These are phyloP conservation scores for Diploscapter pachys DNA, from an alignment of 1,140 invertebrate genomes.

Conservation along the genomic window DNA sequence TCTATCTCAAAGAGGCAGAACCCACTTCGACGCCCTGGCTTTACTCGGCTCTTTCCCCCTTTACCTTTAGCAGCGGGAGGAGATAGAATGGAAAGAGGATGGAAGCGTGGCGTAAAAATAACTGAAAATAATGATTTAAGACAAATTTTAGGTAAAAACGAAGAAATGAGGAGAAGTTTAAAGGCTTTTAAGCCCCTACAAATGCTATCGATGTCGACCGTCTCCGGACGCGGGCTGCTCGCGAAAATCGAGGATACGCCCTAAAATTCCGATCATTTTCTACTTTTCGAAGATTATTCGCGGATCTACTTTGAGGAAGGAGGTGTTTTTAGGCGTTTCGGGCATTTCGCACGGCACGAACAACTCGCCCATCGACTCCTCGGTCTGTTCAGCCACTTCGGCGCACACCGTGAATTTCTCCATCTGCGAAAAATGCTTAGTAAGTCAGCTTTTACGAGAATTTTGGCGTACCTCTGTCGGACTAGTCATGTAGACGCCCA, in stretches of 20 bases:
- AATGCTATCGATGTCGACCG: slow-evolving; percentile 50
- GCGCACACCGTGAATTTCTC: slow-evolving; percentile 58
- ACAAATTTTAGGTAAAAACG: too few relatives aligned
- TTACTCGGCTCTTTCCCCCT: too few relatives aligned
- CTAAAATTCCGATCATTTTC: neutral
- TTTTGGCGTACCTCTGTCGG: slow-evolving; percentile 39
- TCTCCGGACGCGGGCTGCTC: slow-evolving; percentile 30
- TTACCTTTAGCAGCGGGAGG: too few relatives aligned
- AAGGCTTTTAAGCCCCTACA: slow-evolving; percentile 40
- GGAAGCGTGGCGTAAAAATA: too few relatives aligned
- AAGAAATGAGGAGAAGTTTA: too few relatives aligned
- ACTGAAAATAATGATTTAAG: too few relatives aligned
- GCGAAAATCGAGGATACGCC: slow-evolving; percentile 54
- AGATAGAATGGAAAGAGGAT: too few relatives aligned
- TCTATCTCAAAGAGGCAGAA: too few relatives aligned
- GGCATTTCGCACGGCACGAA: slow-evolving; percentile 58
- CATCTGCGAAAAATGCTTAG: slow-evolving; percentile 7
- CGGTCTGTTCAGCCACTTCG: slow-evolving; percentile 48
- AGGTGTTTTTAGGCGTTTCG: slow-evolving; percentile 50
- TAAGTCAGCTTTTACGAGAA: too few relatives aligned
- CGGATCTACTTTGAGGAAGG: slow-evolving; percentile 41
- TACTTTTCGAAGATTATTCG: too few relatives aligned
- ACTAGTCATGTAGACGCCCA: slow-evolving; percentile 55
- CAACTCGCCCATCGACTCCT: slow-evolving; percentile 45
- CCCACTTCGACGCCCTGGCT: too few relatives aligned